Percentiles rank a stretch among this genome's conserved stretches.
Conservation (phyloP, 2,888 invertebrate species). For the Meteorus cinctellus region DNA sequence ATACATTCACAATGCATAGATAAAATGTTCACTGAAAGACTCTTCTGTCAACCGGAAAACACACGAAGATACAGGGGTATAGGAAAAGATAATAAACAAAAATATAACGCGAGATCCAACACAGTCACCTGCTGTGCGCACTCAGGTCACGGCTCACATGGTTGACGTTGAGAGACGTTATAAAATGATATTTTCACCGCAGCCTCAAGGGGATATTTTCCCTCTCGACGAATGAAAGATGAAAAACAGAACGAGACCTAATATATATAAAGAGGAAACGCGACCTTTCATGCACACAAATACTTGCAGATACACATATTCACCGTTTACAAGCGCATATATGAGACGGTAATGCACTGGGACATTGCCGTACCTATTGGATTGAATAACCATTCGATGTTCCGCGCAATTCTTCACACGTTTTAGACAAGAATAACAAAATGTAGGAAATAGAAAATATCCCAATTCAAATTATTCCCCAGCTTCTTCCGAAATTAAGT, state of each 20-base stretch:
- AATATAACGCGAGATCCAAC: conserved; percentile 20
- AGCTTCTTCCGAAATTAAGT: too few species aligned
- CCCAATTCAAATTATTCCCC: not conserved
- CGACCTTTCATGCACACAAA: conserved; percentile 5
- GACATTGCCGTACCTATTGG: not conserved
- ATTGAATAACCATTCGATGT: not conserved
- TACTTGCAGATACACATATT: too few species aligned
- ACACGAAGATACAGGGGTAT: conserved; percentile 34
- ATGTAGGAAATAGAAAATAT: not conserved
- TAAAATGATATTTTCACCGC: conserved; percentile 57
- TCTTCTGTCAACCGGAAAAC: conserved; percentile 40
- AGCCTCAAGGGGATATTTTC: conserved; percentile 55
- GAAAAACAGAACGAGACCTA: conserved; percentile 41
- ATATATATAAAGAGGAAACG: conserved; percentile 27
- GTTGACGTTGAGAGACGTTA: conserved; percentile 52
- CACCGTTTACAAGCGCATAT: not conserved
- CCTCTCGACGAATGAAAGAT: conserved; percentile 55
- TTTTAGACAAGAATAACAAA: not conserved
- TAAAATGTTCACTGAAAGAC: conserved; percentile 41
- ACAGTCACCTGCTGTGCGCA: not conserved
- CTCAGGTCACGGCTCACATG: conserved; percentile 51
- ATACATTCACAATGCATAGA: conserved; percentile 26
- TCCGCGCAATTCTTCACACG: not conserved
- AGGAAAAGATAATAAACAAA: conserved; percentile 26
- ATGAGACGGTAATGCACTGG: not conserved